A percentile compares a stretch with the other conserved stretches of the same genome.
These are phyloP conservation scores for Cephus pulcher DNA, from an alignment of 2,888 invertebrate genomes.

Conservation along the genomic window DNA sequence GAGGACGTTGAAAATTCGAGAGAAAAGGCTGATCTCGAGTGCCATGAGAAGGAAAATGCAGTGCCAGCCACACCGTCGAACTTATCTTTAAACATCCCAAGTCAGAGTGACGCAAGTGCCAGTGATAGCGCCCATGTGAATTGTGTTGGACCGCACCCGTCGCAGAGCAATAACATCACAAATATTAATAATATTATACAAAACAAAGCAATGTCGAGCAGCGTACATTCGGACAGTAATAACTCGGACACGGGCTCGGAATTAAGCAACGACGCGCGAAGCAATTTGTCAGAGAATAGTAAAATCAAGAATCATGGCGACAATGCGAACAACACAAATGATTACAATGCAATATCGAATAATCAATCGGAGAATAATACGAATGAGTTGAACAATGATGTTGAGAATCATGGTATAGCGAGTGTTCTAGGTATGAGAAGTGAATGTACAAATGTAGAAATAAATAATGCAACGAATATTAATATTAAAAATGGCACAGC, in stretches of 20 bases:
- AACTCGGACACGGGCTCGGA: slow-evolving; percentile 52
- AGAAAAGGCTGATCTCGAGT: slow-evolving; percentile 79
- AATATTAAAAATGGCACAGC: slow-evolving; percentile 60
- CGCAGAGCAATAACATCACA: slow-evolving; percentile 42
- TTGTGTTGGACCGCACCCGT: slow-evolving; percentile 35
- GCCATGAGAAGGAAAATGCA: slow-evolving; percentile 75
- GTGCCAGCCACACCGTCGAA: slow-evolving; percentile 46
- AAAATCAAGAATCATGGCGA: slow-evolving; percentile 22
- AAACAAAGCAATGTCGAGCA: slow-evolving; percentile 42
- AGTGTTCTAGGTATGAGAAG: slow-evolving; percentile 37
- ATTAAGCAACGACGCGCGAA: slow-evolving; percentile 38
- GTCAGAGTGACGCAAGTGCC: slow-evolving; percentile 44
- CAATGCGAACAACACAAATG: slow-evolving; percentile 33
- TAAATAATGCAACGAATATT: slow-evolving; percentile 64
- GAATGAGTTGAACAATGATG: slow-evolving; percentile 26
- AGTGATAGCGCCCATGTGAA: slow-evolving; percentile 35
- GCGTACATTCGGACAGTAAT: slow-evolving; percentile 48
- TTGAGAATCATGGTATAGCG: slow-evolving; percentile 21
- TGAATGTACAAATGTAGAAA: slow-evolving; percentile 63
- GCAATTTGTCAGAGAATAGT: slow-evolving; percentile 10
- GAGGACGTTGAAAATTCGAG: slow-evolving; percentile 63
- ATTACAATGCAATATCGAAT: slow-evolving; percentile 38
- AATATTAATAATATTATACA: slow-evolving; percentile 37
- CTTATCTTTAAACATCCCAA: slow-evolving; percentile 46
- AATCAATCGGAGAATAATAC: slow-evolving; percentile 42